Conservation (phyloP, 2,888 invertebrate species). For the Bellardia pandia region DNA sequence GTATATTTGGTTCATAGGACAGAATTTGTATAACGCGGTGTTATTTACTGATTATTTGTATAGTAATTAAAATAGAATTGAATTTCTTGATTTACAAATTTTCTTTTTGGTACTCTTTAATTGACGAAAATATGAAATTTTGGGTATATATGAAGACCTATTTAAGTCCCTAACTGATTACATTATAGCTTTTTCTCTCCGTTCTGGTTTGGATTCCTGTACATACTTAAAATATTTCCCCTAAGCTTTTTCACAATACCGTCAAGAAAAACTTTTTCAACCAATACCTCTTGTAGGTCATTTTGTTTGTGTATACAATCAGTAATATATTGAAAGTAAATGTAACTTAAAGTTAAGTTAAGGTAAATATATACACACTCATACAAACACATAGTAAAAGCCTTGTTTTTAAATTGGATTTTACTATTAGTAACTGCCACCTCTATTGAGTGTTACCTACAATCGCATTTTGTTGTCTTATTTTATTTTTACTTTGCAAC, state of each 20-base stretch:
- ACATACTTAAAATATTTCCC: too few relatives aligned
- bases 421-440: constrained; percentile 55
- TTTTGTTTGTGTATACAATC: neutral
- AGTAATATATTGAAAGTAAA: constrained; percentile 1
- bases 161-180: too few relatives aligned
- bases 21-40: too few relatives aligned
- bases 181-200: too few relatives aligned
- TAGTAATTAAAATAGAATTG: too few relatives aligned
- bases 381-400: constrained; percentile 29
- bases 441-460: neutral
- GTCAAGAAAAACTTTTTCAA: neutral
- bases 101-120: too few relatives aligned
- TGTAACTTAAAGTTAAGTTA: neutral
- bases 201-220: too few relatives aligned
- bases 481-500: neutral
- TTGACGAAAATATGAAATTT: too few relatives aligned
- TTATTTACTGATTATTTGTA: too few relatives aligned
- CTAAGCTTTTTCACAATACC: neutral
- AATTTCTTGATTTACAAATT: too few relatives aligned
- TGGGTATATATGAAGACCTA: too few relatives aligned
- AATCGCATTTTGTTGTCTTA: neutral
- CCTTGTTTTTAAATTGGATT: constrained; percentile 63
- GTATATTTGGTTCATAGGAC: too few relatives aligned
- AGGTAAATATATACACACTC: neutral
- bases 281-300: neutral